Base-by-base conservation (phyloP, 2,888 invertebrate species). In the Eristalis tenax region DNA sequence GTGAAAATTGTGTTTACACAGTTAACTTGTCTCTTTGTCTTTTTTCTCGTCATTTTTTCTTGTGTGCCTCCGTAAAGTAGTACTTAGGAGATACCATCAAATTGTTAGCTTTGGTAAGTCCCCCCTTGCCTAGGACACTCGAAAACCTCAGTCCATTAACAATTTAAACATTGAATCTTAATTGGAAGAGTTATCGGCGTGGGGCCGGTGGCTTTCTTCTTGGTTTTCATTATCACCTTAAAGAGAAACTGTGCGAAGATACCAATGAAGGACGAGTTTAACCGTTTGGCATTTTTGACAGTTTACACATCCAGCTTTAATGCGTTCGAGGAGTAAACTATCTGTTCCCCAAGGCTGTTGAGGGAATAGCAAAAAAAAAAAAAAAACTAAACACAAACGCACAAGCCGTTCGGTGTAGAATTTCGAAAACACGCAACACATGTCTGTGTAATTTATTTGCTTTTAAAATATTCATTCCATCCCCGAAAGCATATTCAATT, bases 1-100 rank as follows among this genome's bases (percentile, higher is more conserved):
- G 86, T 63, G 73, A 65, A 57, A 50, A 83, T 50, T 82, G 78
- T 83, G 71, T 71, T 73, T 81, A 63, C 68, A 35, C 64, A 74
- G 71, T 77, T 81, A 57, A 59, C 75, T 79, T 78, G 23, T 71
- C 63, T 32, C 56, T 65, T 75, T 78, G 26, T 75, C 68, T 78
- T 64, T 43, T 75, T 43, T 43, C 4, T 43, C 4, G 2, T 26
- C 26, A 26, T 43, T 2, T 15, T 4, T n/a, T 43, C n/a, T 15
- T 43, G 43, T 32, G 32, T 32, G 32, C 32, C 40, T 13, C 43
- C 43, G 77, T 56, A 73, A 77, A 57, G 73, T 26, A 86, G 77
- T 86, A 59, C 68, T 82, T 74, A 28, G 56, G 64, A 56, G 76
- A 65, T n/a, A 57, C 71, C 38, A 59, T 85, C 57, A 68, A 63